Conservation (phyloP, 2,113 vertebrate species). For the Passer montanus region DNA sequence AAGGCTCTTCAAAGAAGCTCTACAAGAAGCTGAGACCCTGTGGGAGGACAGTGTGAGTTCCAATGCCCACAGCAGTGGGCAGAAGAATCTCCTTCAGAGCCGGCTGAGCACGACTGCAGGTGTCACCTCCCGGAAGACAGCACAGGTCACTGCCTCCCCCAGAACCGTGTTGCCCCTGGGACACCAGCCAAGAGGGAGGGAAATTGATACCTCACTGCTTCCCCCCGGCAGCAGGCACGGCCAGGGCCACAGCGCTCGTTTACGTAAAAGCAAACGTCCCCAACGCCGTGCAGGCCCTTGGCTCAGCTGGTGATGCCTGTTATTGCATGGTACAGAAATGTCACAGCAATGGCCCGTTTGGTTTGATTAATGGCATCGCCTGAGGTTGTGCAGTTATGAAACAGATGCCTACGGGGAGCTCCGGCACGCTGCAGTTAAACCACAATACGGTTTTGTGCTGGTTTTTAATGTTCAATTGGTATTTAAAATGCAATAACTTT, state of each 20-base stretch:
- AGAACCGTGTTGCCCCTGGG: neutral
- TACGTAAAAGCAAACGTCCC: neutral
- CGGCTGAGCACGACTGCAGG: neutral
- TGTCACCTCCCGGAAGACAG: conserved; percentile 42
- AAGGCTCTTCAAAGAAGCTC: conserved; percentile 1
- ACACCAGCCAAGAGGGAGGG: neutral
- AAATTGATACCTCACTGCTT: neutral
- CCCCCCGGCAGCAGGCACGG: neutral
- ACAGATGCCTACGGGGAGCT: conserved; percentile 60
- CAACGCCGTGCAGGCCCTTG: neutral
- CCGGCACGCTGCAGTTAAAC: conserved; percentile 60
- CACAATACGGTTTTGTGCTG: conserved; percentile 60
- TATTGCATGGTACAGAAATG: conserved; percentile 22
- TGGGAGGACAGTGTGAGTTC: neutral
- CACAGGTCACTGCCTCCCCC: neutral
- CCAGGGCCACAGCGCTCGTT: neutral
- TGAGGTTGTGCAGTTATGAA: conserved; percentile 59
- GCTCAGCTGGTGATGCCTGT: conserved; percentile 3
- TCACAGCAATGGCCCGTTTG: conserved; percentile 39
- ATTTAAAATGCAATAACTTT: conserved; percentile 69
- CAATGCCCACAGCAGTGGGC: neutral
- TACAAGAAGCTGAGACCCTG: neutral
- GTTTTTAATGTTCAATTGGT: conserved; percentile 65
- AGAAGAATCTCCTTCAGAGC: neutral
- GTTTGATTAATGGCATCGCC: conserved; percentile 56